Evolutionary conservation across 2,888 invertebrate species (phyloP).

Genomic region (Microctonus hyperodae): DNA sequence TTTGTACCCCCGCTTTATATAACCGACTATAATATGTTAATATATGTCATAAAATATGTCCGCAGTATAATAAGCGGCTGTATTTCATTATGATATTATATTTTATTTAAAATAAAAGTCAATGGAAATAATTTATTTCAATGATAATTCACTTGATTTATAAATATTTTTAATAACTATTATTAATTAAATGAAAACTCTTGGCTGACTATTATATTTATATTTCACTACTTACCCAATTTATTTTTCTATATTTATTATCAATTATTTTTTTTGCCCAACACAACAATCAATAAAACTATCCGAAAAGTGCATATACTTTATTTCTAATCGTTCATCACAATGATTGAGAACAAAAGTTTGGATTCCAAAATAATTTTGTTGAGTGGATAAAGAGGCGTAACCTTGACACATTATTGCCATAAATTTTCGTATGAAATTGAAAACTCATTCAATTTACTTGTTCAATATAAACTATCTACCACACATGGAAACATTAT

Average conservation of each 20-base stretch:
- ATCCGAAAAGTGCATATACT: too few relatives aligned
- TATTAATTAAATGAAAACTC: too few relatives aligned
- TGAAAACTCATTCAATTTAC: neutral
- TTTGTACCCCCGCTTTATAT: constrained; percentile 44
- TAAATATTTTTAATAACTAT: too few relatives aligned
- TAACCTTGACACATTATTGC: neutral
- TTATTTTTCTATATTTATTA: neutral
- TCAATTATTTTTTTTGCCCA: too few relatives aligned
- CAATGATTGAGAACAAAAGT: neutral
- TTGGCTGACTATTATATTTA: too few relatives aligned
- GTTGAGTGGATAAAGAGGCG: constrained; percentile 11
- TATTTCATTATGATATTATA: constrained; percentile 27
- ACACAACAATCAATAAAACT: too few relatives aligned
- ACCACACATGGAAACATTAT: too few relatives aligned
- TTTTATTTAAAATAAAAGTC: constrained; percentile 3
- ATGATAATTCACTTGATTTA: too few relatives aligned
- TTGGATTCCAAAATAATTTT: constrained; percentile 15
- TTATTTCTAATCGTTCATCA: neutral
- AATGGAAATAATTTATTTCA: too few relatives aligned
- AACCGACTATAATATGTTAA: constrained; percentile 48
- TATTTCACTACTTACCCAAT: too few relatives aligned
- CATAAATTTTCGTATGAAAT: neutral
- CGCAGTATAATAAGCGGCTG: constrained; percentile 42
- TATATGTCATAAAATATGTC: constrained; percentile 49
- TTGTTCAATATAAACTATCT: too few relatives aligned